Evolutionary conservation across 2,113 vertebrate species (phyloP), one percentile per base, ranked within the genome.

Genomic region (Penelope pileata): DNA sequence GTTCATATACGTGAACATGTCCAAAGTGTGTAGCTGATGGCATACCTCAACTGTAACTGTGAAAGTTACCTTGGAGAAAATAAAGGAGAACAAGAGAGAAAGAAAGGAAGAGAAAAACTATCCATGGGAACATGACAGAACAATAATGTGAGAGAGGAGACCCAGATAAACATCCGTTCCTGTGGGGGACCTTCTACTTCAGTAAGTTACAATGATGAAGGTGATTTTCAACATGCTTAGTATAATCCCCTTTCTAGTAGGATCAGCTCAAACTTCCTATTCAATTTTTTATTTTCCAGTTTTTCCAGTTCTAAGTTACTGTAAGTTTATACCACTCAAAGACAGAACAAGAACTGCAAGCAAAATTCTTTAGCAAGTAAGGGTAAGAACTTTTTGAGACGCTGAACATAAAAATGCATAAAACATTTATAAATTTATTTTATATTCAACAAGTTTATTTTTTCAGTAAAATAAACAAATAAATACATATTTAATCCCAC

Each of bases 141-240:
- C 9, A 48, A 5, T 42, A 36, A n/a, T 3, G 10, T 19, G 21
- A 70, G 47, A 13, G 14, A 83, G 14, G 12, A 32, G 68, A 32
- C 8, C 4, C 0, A 1, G 7, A 17, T 15, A 7, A 34, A 17
- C 2, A 36, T 34, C 14, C 7, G 67, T 6, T 14, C 4, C 12
- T 58, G 3, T 32, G 9, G 2, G 3, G 1, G 36, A 53, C 9
- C 42, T 17, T 26, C 14, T 79, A 76, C 30, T 26, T 12, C 6
- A 34, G 27, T 30, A 76, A 5, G 3, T 64, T 13, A 4, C 10
- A 45, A 6, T 23, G 26, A 64, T 22, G 16, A 67, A 47, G 18
- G 21, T 47, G 47, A n/a, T n/a, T n/a, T n/a, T n/a, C n/a, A n/a
- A n/a, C n/a, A n/a, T n/a, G n/a, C n/a, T n/a, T n/a, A n/a, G n/a